Evolutionary conservation across 2,797 vertebrate genomes (phyloP), one percentile per base, ranked within the genome.

Genomic region (Phoebastria nigripes): DNA sequence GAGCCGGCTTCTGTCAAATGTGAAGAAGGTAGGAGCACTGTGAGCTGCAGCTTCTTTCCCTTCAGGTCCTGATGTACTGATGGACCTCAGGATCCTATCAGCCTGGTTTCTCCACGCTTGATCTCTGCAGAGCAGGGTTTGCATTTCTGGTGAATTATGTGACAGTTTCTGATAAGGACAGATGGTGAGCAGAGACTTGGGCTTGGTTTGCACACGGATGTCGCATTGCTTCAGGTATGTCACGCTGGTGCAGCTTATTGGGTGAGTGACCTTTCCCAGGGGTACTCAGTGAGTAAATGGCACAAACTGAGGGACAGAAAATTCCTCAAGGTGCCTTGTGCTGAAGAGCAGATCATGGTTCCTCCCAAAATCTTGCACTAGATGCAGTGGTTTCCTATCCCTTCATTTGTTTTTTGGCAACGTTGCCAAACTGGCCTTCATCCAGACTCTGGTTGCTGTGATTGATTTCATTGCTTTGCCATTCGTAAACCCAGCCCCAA

Each of bases 381-480:
- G 46, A 44, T 82, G 41, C 67, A 55, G 69, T 87, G 81, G 49
- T 87, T 96, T 96, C 56, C 59, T 80, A 39, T 73, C 19, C 70
- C 52, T 82, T 95, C 22, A 0, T 69, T 93, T 93, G 47, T 2
- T 89, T 93, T 94, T 71, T 91, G 8, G 51, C 74, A 81, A 1
- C 0, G 0, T 54, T 94, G 81, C 86, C 89, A 93, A 89, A 93
- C 35, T 55, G 89, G 69, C 63, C 35, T 82, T 93, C 54, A n/a
- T 72, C 81, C 87, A 90, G 65, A 20, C 22, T 84, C 70, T 90
- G 51, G 51, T 72, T 93, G 59, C 59, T 87, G 46, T 87, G 51
- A 89, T 82, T 89, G 87, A 85, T 70, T 89, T 89, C 42, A 55
- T 41, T 95, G 49, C 72, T 87, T 74, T 89, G 85, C 82, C 9